Conservation (phyloP, 2,888 invertebrate genomes). For the Cabera pusaria region DNA sequence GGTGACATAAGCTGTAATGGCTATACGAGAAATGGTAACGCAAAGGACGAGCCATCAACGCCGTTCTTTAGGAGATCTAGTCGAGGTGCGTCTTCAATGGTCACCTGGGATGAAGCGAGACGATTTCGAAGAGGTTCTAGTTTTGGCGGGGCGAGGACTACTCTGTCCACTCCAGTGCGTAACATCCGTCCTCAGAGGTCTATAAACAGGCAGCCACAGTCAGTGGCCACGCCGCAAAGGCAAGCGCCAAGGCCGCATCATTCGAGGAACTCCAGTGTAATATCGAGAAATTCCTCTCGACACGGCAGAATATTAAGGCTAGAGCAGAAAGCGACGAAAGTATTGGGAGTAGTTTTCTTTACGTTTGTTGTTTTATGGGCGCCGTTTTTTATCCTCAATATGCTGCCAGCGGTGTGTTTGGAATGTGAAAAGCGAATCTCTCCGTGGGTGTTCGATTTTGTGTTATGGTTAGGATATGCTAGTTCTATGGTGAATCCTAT, state of each 20-base stretch:
- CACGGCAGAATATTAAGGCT: conserved; percentile 93
- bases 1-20: conserved; percentile 78
- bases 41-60: conserved; percentile 69
- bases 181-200: conserved; percentile 65
- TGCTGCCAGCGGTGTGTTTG: conserved; percentile 92
- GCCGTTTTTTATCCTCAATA: conserved; percentile 96
- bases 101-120: conserved; percentile 89
- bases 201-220: conserved; percentile 55
- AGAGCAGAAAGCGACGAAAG: conserved; percentile 98
- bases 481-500: conserved; percentile 98
- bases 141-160: conserved; percentile 86
- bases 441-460: conserved; percentile 92
- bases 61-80: conserved; percentile 79
- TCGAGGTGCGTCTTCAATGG: conserved; percentile 88
- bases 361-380: conserved; percentile 97
- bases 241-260: conserved; percentile 87
- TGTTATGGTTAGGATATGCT: conserved; percentile 96
- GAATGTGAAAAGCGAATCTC: conserved; percentile 90
- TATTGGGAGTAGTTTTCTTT: conserved; percentile 96
- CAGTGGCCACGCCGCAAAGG: conserved; percentile 61
- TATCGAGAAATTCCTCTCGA: conserved; percentile 91
- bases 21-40: conserved; percentile 58
- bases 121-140: conserved; percentile 87
- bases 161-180: conserved; percentile 79
- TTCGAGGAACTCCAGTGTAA: conserved; percentile 91